phyloP scores from a whole-genome alignment of 2,113 vertebrate genomes.

The Muntiacus reevesi region DNA sequence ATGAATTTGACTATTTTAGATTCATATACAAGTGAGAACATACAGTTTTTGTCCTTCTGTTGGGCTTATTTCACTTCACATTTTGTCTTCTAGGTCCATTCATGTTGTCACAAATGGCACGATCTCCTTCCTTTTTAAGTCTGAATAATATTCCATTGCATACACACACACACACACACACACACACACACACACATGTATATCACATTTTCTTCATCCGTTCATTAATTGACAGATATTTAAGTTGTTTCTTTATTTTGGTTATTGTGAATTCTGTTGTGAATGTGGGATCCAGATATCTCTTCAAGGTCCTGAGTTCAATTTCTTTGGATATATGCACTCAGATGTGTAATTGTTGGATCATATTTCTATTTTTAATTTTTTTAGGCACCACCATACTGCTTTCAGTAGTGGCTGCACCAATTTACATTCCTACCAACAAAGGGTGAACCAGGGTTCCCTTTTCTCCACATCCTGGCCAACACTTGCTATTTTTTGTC shows the following conservation, averaged over 20 bases:
- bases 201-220: not conserved
- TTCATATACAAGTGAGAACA: not conserved
- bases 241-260: not conserved
- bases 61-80: not conserved
- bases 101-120: not conserved
- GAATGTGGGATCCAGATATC: not conserved
- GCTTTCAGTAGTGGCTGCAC: not conserved
- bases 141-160: not conserved
- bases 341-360: not conserved
- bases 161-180: fast-evolving
- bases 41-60: not conserved
- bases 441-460: not conserved
- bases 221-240: not conserved
- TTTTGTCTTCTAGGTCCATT: not conserved
- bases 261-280: not conserved
- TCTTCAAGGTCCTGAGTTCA: not conserved
- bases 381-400: not conserved
- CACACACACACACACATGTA: too few relatives aligned
- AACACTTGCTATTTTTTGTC: not conserved
- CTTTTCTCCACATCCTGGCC: not conserved
- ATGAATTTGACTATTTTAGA: not conserved
- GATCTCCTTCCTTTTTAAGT: not conserved
- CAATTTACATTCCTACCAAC: not conserved
- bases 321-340: not conserved
- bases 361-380: not conserved